phyloP scores from a whole-genome alignment of 92 coral and sea anemone species.

The Desmophyllum pertusum region DNA sequence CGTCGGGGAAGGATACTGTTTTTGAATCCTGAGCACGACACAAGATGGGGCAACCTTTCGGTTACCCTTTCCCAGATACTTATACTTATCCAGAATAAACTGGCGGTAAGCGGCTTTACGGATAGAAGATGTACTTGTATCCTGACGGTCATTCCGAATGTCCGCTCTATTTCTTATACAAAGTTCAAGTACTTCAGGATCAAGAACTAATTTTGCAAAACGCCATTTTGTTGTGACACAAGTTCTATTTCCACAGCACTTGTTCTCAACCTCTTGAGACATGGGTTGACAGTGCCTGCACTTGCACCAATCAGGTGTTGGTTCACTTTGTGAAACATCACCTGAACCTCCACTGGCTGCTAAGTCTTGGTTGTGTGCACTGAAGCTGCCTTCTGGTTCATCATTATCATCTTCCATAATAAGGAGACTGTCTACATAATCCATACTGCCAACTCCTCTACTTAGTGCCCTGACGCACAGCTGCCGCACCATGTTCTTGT shows the following conservation, averaged over 20 bases:
- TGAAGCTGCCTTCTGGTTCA: too few species aligned
- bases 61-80: conserved; percentile 59
- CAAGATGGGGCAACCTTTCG: conserved; percentile 63
- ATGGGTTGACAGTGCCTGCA: conserved; percentile 33
- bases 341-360: conserved; percentile 11
- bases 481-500: conserved; percentile 17
- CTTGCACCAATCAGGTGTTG: conserved; percentile 40
- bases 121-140: conserved; percentile 56
- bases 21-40: conserved; percentile 39
- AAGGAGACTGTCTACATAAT: conserved; percentile 25
- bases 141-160: conserved; percentile 53
- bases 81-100: conserved; percentile 47
- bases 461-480: conserved; percentile 30
- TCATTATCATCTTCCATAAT: conserved; percentile 32
- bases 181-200: conserved; percentile 50
- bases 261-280: conserved; percentile 30
- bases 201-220: conserved; percentile 57
- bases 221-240: conserved; percentile 46
- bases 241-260: conserved; percentile 28
- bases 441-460: conserved; percentile 40
- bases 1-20: conserved; percentile 59
- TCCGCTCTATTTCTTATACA: conserved; percentile 49
- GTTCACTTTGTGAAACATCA: conserved; percentile 3
- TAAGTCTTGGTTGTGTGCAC: too few species aligned
- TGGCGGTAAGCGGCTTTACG: conserved; percentile 59